Conservation (phyloP, 2,797 vertebrate genomes). For the Cirrhinus mrigala region DNA sequence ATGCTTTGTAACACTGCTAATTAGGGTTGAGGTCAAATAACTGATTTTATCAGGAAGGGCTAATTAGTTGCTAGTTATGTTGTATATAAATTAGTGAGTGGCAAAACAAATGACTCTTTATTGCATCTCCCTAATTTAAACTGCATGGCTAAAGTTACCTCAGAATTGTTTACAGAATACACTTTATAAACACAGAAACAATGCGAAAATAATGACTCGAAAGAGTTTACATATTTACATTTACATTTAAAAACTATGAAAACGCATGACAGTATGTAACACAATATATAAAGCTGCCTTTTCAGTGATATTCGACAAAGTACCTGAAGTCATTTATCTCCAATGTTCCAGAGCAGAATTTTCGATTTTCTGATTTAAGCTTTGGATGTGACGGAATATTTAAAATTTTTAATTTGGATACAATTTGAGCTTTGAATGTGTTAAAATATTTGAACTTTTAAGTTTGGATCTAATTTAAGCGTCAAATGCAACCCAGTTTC, state of each 20-base stretch:
- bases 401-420: not conserved
- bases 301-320: not conserved
- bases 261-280: not conserved
- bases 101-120: constrained; percentile 16
- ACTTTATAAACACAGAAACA: not conserved
- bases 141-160: not conserved
- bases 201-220: not conserved
- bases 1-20: constrained; percentile 52
- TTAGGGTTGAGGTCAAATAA: constrained; percentile 59
- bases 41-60: constrained; percentile 52
- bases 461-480: no score
- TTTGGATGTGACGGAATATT: not conserved
- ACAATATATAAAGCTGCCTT: not conserved
- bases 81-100: constrained; percentile 13
- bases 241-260: not conserved
- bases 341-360: not conserved
- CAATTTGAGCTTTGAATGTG: not conserved
- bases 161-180: not conserved
- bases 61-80: constrained; percentile 56
- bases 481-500: no score
- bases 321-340: not conserved
- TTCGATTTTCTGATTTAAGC: not conserved
- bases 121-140: not conserved
- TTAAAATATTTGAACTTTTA: not conserved
- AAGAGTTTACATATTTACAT: not conserved